Conservation (phyloP, 2,888 invertebrate species). For the Suillia variegata region DNA sequence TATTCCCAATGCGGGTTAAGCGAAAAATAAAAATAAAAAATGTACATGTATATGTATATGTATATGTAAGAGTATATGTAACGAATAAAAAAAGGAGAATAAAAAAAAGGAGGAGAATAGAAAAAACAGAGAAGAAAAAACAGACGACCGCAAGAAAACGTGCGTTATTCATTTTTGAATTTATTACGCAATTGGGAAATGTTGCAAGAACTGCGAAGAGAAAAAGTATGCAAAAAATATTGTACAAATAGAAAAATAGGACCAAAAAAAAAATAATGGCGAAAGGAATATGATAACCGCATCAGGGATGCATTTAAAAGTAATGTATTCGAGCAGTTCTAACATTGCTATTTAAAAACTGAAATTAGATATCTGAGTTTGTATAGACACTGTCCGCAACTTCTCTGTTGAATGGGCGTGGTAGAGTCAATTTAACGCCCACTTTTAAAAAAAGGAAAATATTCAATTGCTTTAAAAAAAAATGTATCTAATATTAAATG, state of each 20-base stretch:
- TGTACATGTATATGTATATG: no score
- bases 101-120: slow-evolving; percentile 36
- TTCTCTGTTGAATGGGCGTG: no score
- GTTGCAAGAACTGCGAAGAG: slow-evolving; percentile 20
- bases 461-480: no score
- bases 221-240: neutral
- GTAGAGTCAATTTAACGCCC: no score
- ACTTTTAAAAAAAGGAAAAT: no score
- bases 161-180: slow-evolving; percentile 52
- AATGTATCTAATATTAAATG: no score
- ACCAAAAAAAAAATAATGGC: slow-evolving; percentile 30
- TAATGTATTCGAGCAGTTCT: no score
- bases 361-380: no score
- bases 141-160: slow-evolving; percentile 47
- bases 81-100: neutral
- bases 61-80: no score
- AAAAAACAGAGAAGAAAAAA: slow-evolving; percentile 29
- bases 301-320: slow-evolving; percentile 30
- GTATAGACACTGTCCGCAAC: no score
- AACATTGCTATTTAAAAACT: no score
- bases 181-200: slow-evolving; percentile 50
- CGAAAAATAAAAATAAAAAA: neutral
- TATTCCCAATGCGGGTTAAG: neutral
- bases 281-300: slow-evolving; percentile 18
- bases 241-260: neutral